phyloP scores from a whole-genome alignment of 2,888 invertebrate genomes.

The Carabus problematicus region DNA sequence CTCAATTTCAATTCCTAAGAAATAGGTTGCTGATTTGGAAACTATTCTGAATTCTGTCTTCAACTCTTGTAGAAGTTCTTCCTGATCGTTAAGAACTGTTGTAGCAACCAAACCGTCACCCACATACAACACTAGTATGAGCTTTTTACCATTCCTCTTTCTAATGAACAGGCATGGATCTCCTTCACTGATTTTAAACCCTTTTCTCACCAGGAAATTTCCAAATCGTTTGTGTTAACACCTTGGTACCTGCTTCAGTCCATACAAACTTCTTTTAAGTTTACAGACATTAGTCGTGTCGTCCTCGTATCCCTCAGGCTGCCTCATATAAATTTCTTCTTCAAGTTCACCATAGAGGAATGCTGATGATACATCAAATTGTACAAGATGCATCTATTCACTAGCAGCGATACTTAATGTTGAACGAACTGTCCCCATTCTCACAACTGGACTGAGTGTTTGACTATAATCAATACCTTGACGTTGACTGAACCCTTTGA shows the following conservation, averaged over 20 bases:
- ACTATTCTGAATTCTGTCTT: slow-evolving; percentile 39
- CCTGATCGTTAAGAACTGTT: slow-evolving; percentile 25
- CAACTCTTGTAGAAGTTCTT: slow-evolving; percentile 33
- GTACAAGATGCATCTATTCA: slow-evolving; percentile 46
- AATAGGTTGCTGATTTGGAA: slow-evolving; percentile 36
- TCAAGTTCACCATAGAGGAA: slow-evolving; percentile 44
- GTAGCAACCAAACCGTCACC: slow-evolving; percentile 44
- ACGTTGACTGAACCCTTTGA: slow-evolving; percentile 49
- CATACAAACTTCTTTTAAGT: slow-evolving; percentile 47
- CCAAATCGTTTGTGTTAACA: slow-evolving; percentile 50
- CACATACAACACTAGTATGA: slow-evolving; percentile 15
- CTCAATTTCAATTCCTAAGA: slow-evolving; percentile 45
- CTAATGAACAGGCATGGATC: slow-evolving; percentile 50
- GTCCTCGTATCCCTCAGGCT: slow-evolving; percentile 51
- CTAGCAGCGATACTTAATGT: slow-evolving; percentile 48
- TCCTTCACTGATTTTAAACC: slow-evolving; percentile 45
- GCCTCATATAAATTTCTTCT: slow-evolving; percentile 51
- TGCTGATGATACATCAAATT: slow-evolving; percentile 50
- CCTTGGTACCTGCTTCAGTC: slow-evolving; percentile 51
- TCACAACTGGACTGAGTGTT: slow-evolving; percentile 51
- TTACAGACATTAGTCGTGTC: slow-evolving; percentile 20
- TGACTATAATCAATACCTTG: slow-evolving; percentile 48
- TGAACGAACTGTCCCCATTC: slow-evolving; percentile 46
- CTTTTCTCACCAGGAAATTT: slow-evolving; percentile 45
- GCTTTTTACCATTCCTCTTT: slow-evolving; percentile 16